phyloP scores from a whole-genome alignment of 92 coral and sea anemone species.

The Epizoanthus fatuus region DNA sequence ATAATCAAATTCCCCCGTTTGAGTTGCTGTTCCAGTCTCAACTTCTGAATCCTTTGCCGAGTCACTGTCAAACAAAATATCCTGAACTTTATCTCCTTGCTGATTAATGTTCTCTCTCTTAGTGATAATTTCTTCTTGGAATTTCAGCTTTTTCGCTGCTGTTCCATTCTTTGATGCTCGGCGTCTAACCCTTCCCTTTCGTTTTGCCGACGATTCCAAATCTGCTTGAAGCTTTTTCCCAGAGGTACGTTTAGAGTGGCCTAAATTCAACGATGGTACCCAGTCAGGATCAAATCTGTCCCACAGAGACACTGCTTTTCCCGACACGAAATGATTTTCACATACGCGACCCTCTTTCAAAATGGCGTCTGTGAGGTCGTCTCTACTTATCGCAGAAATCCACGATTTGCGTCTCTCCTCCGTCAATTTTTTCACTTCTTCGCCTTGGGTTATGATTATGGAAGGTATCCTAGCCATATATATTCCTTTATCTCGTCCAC shows the following conservation, averaged over 20 bases:
- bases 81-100: neutral
- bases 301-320: conserved; percentile 45
- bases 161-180: too few species aligned
- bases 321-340: conserved; percentile 9
- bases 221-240: conserved; percentile 35
- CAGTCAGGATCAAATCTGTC: conserved; percentile 43
- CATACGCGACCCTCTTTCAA: conserved; percentile 26
- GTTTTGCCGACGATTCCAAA: conserved; percentile 37
- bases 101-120: neutral
- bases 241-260: conserved; percentile 28
- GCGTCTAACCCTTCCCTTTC: neutral
- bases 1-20: conserved; percentile 66
- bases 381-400: conserved; percentile 4
- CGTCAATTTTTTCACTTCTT: neutral
- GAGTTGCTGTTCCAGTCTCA: conserved; percentile 28
- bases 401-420: neutral
- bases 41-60: neutral
- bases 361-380: conserved; percentile 40
- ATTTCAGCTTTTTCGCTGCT: neutral
- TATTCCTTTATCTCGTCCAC: conserved; percentile 41
- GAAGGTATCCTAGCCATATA: conserved; percentile 41
- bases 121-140: neutral
- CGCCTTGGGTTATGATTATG: neutral
- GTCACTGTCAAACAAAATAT: neutral
- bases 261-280: conserved; percentile 42